Conservation (phyloP, 2,113 vertebrate species). For the Odontophorus gujanensis region DNA sequence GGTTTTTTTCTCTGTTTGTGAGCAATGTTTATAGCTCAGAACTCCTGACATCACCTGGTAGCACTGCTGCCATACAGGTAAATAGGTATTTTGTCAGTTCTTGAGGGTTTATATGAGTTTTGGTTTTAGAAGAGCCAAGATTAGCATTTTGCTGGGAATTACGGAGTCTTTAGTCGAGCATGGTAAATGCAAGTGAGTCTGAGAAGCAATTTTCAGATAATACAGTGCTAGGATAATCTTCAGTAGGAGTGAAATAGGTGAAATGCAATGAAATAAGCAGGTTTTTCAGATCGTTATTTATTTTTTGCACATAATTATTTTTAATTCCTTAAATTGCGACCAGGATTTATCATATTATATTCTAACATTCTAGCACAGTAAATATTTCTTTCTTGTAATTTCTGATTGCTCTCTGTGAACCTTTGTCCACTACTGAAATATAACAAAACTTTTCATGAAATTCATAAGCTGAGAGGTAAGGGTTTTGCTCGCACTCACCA, state of each 20-base stretch:
- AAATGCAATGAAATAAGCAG: not conserved
- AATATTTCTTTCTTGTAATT: not conserved
- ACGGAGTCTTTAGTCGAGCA: not conserved
- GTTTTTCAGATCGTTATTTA: not conserved
- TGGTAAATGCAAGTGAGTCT: not conserved
- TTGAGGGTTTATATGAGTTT: not conserved
- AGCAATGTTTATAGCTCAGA: accelerated
- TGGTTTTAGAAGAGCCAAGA: not conserved
- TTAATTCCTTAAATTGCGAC: not conserved
- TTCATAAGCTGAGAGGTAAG: not conserved
- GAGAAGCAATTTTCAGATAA: not conserved
- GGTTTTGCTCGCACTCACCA: not conserved
- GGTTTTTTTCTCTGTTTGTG: not conserved
- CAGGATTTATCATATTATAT: not conserved
- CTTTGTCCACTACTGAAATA: not conserved
- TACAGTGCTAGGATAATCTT: not conserved
- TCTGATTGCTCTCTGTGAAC: not conserved
- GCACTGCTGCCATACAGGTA: not conserved
- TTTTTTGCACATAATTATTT: not conserved
- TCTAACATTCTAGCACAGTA: not conserved
- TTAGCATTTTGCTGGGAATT: not conserved
- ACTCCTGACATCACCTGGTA: not conserved
- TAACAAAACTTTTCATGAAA: not conserved
- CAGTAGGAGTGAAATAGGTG: not conserved
- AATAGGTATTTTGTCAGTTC: not conserved